Evolutionary conservation across 2,797 vertebrate species (phyloP), one percentile per base, ranked within the genome.

Genomic region (Bradypodion pumilum): DNA sequence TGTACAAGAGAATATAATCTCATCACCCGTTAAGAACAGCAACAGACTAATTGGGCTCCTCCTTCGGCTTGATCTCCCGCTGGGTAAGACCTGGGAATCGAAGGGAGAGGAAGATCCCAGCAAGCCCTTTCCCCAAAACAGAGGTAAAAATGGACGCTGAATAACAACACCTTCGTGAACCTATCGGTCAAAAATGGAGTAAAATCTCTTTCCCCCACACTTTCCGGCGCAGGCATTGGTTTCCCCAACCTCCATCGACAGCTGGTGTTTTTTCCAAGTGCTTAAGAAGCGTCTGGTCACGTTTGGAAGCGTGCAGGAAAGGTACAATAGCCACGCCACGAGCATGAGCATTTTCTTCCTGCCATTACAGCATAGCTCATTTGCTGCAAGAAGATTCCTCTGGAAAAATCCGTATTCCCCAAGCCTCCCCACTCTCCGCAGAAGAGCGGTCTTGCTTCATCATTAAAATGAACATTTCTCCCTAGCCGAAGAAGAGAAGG

Each of bases 201-300:
- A 40, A 78, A 32, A 13, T 37, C 15, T 15, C 29, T 25, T 16
- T 44, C 1, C n/a, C n/a, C 16, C 65, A 13, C 52, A 52, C 35
- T 29, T 75, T 70, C 52, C 35, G 62, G 25, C 3, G 27, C 15
- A 62, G 72, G 12, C 8, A 5, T 37, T 65, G 63, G n/a, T 37
- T 7, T 49, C 10, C 78, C 62, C 83, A 74, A 27, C 37, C 72
- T 75, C 84, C n/a, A 29, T 40, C 63, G 15, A 84, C 83, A 80
- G 66, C 78, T 80, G 84, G 62, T 69, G 73, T 56, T 85, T 46
- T 80, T 62, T 44, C 35, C 21, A 3, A 35, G 15, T 1, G 1
- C 62, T 46, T 27, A 63, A 29, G 1, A 8, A 60, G 62, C 7
- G 7, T 12, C 13, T 49, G 46, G 35, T 16, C 69, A 44, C 35